phyloP scores from a whole-genome alignment of 2,888 invertebrate genomes.

The Tipula lateralis region DNA sequence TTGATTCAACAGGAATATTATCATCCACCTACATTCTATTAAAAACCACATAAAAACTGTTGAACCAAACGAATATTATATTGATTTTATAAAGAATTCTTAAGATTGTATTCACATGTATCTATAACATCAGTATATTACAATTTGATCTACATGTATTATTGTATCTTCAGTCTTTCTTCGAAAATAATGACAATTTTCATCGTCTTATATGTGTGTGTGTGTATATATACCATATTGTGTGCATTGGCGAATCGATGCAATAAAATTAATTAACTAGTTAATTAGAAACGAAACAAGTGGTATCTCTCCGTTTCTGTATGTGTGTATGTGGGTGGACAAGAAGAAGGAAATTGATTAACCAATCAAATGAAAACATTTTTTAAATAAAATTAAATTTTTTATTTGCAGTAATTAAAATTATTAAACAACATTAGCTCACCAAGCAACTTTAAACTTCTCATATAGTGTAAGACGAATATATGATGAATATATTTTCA shows the following conservation, averaged over 20 bases:
- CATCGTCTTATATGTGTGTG: not conserved
- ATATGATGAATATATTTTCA: too few species aligned
- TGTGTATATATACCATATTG: not conserved
- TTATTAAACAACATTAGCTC: not conserved
- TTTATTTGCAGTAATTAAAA: not conserved
- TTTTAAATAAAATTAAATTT: not conserved
- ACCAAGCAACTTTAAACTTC: too few species aligned
- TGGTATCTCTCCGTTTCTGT: too few species aligned
- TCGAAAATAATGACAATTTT: not conserved
- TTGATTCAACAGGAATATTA: not conserved
- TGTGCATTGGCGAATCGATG: not conserved
- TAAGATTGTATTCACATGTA: not conserved
- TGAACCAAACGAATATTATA: not conserved
- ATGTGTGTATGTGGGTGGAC: not conserved
- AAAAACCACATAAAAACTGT: slow-evolving; percentile 8
- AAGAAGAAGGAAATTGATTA: not conserved
- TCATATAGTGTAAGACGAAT: too few species aligned
- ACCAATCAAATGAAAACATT: not conserved
- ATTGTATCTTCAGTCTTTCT: not conserved
- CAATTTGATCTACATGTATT: not conserved
- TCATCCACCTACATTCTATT: slow-evolving; percentile 19
- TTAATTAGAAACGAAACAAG: not conserved
- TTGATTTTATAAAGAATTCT: not conserved
- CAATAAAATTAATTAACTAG: not conserved
- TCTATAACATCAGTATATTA: not conserved